Evolutionary conservation across 2,888 invertebrate species (phyloP).

Genomic region (Pardosa pseudoannulata): DNA sequence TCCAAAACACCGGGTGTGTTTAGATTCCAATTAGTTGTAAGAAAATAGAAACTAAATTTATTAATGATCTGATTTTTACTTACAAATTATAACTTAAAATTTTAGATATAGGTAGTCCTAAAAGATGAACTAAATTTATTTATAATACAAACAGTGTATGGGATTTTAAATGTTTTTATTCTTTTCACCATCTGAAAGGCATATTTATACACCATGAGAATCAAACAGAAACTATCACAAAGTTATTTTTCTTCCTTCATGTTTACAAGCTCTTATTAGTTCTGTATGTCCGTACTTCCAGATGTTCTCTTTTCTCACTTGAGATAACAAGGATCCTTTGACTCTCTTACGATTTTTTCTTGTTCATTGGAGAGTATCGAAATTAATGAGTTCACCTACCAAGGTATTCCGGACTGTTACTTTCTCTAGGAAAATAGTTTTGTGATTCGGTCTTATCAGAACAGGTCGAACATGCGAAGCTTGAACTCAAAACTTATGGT

Average conservation of each 20-base stretch:
- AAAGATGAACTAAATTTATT: no score
- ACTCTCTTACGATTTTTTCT: not conserved
- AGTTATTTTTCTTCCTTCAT: not conserved
- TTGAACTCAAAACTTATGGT: not conserved
- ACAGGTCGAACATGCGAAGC: not conserved
- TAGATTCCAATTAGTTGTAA: no score
- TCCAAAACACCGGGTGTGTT: no score
- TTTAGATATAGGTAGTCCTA: no score
- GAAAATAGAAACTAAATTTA: no score
- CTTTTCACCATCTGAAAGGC: no score
- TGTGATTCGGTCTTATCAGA: not conserved
- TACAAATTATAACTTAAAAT: no score
- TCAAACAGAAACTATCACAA: not conserved
- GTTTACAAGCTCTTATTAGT: not conserved
- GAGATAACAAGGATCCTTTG: not conserved
- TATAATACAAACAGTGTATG: no score
- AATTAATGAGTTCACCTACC: not conserved
- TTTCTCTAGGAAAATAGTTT: not conserved
- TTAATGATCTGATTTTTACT: no score
- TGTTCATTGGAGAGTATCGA: not conserved
- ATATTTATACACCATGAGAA: no score
- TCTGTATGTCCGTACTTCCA: not conserved
- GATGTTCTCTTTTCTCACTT: constrained; percentile 10
- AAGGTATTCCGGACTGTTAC: not conserved
- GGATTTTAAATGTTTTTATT: no score